phyloP scores from a whole-genome alignment of 2,797 vertebrate genomes.

The Pantherophis alleghaniensis region DNA sequence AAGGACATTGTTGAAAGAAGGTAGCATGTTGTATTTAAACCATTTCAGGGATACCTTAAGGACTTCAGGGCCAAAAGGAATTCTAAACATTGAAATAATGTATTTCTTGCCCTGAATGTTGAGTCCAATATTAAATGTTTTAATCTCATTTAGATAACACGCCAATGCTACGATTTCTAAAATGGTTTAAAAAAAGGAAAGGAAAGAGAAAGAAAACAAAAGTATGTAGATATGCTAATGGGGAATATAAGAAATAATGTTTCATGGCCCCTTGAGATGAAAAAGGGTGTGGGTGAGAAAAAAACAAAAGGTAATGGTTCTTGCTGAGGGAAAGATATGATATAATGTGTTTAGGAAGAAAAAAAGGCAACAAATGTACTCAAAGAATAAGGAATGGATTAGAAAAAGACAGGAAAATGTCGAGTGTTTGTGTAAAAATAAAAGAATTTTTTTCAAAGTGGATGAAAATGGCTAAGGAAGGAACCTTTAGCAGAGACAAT shows the following conservation, averaged over 20 bases:
- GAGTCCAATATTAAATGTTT: background rate
- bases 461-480: background rate
- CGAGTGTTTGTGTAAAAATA: background rate
- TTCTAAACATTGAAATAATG: background rate
- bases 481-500: background rate
- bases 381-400: background rate
- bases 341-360: background rate
- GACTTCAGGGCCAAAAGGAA: background rate
- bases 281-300: background rate
- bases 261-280: background rate
- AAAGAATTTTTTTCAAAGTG: background rate
- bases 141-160: background rate
- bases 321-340: background rate
- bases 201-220: background rate
- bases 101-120: background rate
- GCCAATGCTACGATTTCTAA: background rate
- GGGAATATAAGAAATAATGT: background rate
- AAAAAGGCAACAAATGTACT: background rate
- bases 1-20: background rate
- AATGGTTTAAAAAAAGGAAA: background rate
- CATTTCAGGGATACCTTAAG: background rate
- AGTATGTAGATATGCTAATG: background rate
- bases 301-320: background rate
- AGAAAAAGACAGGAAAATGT: background rate
- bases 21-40: background rate